Conservation (phyloP, 2,888 invertebrate genomes). For the Scaptomyza tumidula region DNA sequence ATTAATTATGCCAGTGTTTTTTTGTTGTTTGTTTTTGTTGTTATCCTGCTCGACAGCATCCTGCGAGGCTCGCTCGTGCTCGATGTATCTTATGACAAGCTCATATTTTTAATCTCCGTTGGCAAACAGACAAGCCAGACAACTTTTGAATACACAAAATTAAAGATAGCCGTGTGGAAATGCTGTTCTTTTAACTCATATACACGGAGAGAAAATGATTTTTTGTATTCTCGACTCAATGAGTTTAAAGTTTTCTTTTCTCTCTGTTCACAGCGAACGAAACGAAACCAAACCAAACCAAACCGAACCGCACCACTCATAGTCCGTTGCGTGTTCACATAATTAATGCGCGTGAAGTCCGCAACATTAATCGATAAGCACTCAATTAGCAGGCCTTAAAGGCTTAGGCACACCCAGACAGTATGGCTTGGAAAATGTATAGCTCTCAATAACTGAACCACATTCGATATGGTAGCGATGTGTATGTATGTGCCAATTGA, state of each 20-base stretch:
- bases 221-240: too few species aligned
- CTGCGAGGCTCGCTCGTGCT: conserved; percentile 11
- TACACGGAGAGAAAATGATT: background rate
- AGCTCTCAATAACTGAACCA: background rate
- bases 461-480: conserved; percentile 1
- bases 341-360: conserved; percentile 50
- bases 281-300: background rate
- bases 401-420: conserved; percentile 51
- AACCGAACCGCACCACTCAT: background rate
- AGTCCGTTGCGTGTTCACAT: conserved; percentile 50
- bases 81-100: conserved; percentile 36
- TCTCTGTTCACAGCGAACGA: background rate
- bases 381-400: conserved; percentile 79
- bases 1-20: conserved; percentile 63
- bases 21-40: conserved; percentile 24
- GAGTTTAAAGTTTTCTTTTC: too few species aligned
- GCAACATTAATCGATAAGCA: conserved; percentile 69
- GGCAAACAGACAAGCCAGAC: conserved; percentile 14
- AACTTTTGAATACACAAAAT: conserved; percentile 51
- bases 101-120: conserved; percentile 60
- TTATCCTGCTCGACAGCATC: conserved; percentile 41
- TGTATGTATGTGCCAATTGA: conserved; percentile 46
- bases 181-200: background rate
- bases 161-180: conserved; percentile 41
- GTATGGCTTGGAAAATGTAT: conserved; percentile 25